phyloP scores from a whole-genome alignment of 2,797 vertebrate genomes.

The Poecilia picta region DNA sequence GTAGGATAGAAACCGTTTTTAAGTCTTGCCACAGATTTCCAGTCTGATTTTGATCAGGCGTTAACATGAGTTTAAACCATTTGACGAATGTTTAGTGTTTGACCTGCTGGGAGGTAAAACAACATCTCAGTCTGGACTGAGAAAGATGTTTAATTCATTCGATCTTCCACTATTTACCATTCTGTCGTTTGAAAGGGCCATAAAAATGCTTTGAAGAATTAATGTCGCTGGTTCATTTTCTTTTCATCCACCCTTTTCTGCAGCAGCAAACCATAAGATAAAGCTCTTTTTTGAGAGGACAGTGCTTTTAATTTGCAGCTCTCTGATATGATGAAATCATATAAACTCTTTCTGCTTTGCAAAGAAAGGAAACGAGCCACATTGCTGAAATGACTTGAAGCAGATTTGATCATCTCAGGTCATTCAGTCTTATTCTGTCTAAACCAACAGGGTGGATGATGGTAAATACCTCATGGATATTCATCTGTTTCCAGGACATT shows the following conservation, averaged over 20 bases:
- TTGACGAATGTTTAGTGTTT: neutral
- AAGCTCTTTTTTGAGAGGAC: conserved; percentile 7
- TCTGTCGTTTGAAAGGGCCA: neutral
- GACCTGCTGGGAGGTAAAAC: neutral
- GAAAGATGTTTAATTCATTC: no score
- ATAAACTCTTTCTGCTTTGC: conserved; percentile 7
- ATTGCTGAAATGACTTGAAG: neutral
- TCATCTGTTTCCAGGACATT: conserved; percentile 4
- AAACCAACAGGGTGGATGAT: neutral
- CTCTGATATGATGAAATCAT: conserved; percentile 20
- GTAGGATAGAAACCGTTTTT: neutral
- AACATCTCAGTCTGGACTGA: neutral
- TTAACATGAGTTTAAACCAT: neutral
- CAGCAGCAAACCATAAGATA: conserved; percentile 31
- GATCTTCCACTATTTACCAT: neutral
- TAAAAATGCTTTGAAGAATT: neutral
- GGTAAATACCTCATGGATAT: neutral
- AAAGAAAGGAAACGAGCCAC: conserved; percentile 7
- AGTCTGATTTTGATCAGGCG: neutral
- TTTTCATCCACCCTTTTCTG: neutral
- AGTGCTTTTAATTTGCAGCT: conserved; percentile 18
- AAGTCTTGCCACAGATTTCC: neutral
- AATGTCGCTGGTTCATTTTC: neutral
- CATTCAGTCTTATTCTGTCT: neutral
- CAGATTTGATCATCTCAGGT: neutral